These are phyloP conservation scores for Cavia aperea DNA, from an alignment of 2,113 vertebrate species.

Conservation along the genomic window DNA sequence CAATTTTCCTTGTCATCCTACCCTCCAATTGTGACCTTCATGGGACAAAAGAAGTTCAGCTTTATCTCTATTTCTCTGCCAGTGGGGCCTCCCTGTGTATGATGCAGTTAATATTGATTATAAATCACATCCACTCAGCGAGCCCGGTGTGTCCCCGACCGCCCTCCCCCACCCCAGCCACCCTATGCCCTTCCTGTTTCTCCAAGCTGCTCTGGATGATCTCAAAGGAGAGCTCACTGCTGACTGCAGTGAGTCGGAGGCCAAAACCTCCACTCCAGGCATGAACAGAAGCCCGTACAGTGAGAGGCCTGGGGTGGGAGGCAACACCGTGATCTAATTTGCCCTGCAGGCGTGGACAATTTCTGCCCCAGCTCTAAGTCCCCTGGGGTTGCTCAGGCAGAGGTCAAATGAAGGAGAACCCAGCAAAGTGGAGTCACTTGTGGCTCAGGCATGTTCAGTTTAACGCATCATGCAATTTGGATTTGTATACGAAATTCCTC, in stretches of 20 bases:
- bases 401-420: neutral
- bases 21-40: constrained; percentile 69
- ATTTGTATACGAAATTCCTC: neutral
- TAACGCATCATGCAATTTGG: neutral
- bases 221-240: constrained; percentile 20
- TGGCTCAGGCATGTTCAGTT: rapidly evolving
- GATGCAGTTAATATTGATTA: constrained; percentile 74
- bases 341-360: neutral
- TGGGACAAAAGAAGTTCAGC: constrained; percentile 54
- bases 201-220: constrained; percentile 21
- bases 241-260: constrained; percentile 34
- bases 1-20: constrained; percentile 63
- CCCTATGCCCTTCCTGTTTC: constrained; percentile 9
- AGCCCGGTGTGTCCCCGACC: neutral
- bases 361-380: neutral
- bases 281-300: neutral
- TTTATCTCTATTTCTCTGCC: constrained; percentile 26
- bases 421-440: no score
- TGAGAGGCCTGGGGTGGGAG: neutral
- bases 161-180: neutral
- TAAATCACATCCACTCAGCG: constrained; percentile 57
- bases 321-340: constrained; percentile 49
- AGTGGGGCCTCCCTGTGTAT: constrained; percentile 44
- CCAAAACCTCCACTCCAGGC: neutral
- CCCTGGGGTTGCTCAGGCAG: neutral